Base-by-base conservation (phyloP, 2,888 invertebrate genomes). In the Eilema sororculum region DNA sequence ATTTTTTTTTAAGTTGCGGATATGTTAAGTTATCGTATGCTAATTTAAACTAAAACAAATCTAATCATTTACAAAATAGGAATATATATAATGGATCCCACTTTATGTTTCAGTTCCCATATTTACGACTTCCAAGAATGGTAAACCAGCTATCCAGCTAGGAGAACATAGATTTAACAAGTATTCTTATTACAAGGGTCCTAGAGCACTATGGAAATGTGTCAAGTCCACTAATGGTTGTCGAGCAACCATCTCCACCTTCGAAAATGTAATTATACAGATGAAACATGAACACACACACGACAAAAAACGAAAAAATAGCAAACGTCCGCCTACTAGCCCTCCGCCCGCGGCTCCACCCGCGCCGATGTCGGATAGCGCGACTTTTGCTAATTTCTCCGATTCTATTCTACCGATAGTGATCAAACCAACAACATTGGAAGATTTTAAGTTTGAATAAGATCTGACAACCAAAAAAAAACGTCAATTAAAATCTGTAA, bases 151-250 rank as follows among this genome's bases (percentile, higher is more conserved):
- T 28, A 82, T 91, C 64, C 71, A 84, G 20, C 46, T 88, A 3
- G 89, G 89, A 1, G 68, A 66, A 20, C 83, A 90, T 71, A 82
- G 89, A 46, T 91, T 82, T 76, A 89, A 90, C 71, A 81, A 81
- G 46, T 82, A 82, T 79, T 83, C 80, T 46, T 77, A 81, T 62
- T 84, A 83, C 73, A 85, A 73, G 28, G 88, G 88, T 0, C 74
- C 79, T 0, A 79, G 78, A 58, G 78, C 81, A 2, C 72, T 83
- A 0, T 91, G 91, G 91, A 84, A 79, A n/a, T 91, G 91, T 71
- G 80, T 82, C 0, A 89, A 86, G 76, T 73, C 80, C 13, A 82
- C 81, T 20, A 68, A 63, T 9, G 88, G 89, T 0, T 91, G 91
- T 72, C 81, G 81, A 20, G 90, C 90, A 1, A 82, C 78, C 6